Evolutionary conservation across 2,113 vertebrate species (phyloP).

Genomic region (Neopipo cinnamomea): DNA sequence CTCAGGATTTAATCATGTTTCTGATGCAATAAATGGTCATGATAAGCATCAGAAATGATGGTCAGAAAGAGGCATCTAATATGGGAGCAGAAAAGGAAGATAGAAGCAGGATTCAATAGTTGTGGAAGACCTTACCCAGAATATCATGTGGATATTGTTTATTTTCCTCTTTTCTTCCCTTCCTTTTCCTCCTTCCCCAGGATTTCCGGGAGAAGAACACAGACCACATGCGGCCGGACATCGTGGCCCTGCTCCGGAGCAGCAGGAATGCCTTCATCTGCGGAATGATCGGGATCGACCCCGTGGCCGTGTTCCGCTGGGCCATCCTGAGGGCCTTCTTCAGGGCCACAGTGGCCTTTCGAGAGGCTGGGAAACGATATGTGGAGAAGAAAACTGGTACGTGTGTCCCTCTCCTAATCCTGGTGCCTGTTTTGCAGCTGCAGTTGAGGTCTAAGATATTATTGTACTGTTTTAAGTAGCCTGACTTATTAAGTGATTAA

Average conservation of each 20-base stretch:
- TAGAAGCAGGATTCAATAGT: background rate
- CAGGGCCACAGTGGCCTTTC: slow-evolving; percentile 90
- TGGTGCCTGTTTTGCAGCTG: background rate
- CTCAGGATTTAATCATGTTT: background rate
- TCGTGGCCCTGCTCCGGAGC: slow-evolving; percentile 93
- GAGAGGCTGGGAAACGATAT: slow-evolving; percentile 87
- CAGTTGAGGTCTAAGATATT: fast-evolving
- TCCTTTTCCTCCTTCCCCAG: slow-evolving; percentile 60
- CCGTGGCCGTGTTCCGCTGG: slow-evolving; percentile 95
- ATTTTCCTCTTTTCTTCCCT: background rate
- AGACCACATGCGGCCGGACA: slow-evolving; percentile 97
- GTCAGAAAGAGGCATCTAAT: background rate
- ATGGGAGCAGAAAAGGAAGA: background rate
- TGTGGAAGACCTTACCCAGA: background rate
- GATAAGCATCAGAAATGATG: background rate
- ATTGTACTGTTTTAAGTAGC: background rate
- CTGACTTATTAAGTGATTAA: background rate
- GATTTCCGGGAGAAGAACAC: slow-evolving; percentile 99
- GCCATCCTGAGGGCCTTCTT: slow-evolving; percentile 92
- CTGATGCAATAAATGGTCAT: fast-evolving
- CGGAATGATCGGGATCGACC: slow-evolving; percentile 92
- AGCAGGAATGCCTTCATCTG: slow-evolving; percentile 93
- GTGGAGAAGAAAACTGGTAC: slow-evolving; percentile 87
- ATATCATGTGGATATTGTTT: background rate
- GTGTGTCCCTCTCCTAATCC: background rate